Conservation (phyloP, 37 sponge, comb jelly and placozoan genomes). For the Mnemiopsis leidyi region DNA sequence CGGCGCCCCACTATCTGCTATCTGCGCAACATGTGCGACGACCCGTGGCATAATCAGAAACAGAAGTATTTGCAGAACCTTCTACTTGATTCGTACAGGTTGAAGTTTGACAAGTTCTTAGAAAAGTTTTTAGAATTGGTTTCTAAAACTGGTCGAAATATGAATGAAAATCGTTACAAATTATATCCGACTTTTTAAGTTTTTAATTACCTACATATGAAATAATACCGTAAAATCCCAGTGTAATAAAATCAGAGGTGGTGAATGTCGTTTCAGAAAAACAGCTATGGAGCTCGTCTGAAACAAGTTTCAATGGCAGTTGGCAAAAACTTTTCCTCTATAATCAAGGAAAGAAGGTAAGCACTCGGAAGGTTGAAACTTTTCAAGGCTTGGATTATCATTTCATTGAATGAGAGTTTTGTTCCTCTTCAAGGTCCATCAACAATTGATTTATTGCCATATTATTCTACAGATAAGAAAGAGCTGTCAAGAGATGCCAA, state of each 20-base stretch:
- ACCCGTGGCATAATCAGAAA: constrained; percentile 38
- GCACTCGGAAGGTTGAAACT: no score
- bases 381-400: no score
- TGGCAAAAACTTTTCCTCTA: constrained; percentile 51
- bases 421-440: no score
- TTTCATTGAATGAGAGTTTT: no score
- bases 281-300: background rate
- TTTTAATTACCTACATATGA: background rate
- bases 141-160: no score
- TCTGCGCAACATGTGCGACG: background rate
- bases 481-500: background rate
- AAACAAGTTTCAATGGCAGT: background rate
- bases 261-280: background rate
- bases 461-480: background rate
- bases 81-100: constrained; percentile 18
- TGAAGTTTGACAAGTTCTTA: no score
- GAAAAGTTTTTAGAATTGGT: no score
- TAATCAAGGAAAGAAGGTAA: constrained; percentile 42
- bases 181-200: background rate
- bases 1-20: constrained; percentile 40
- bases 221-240: no score
- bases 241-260: background rate
- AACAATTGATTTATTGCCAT: no score
- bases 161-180: no score
- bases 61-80: constrained; percentile 5